Percentiles rank a stretch among this genome's conserved stretches.
These are phyloP conservation scores for Spilosoma lubricipeda DNA, from an alignment of 2,888 invertebrate species.

Conservation along the genomic window DNA sequence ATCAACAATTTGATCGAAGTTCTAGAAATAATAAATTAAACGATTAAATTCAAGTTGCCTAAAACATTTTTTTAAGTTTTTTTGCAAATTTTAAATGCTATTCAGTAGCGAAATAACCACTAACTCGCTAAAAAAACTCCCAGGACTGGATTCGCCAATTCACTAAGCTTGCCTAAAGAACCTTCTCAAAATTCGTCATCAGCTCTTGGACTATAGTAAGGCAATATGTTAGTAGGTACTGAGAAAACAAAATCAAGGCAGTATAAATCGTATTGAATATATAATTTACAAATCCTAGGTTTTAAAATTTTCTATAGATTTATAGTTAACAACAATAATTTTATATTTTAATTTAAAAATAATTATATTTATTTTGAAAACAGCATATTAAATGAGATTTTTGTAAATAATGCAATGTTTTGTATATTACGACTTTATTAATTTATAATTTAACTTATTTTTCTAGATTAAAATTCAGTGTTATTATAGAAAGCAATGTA, in stretches of 20 bases:
- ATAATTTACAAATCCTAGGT: background rate
- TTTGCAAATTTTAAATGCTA: too few relatives aligned
- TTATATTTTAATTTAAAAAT: background rate
- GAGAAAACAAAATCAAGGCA: background rate
- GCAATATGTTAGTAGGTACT: background rate
- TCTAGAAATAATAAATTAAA: too few relatives aligned
- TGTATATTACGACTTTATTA: conserved; percentile 51
- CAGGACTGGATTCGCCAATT: too few relatives aligned
- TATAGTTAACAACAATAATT: background rate
- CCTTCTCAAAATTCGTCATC: too few relatives aligned
- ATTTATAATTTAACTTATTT: conserved; percentile 55
- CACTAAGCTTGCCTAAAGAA: too few relatives aligned
- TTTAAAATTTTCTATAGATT: background rate
- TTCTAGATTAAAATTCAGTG: conserved; percentile 22
- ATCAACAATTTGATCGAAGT: too few relatives aligned
- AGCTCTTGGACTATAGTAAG: too few relatives aligned
- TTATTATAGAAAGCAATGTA: background rate
- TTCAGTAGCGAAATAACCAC: too few relatives aligned
- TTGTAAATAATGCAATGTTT: conserved; percentile 55
- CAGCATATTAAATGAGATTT: conserved; percentile 32
- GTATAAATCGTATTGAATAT: background rate
- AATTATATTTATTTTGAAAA: conserved; percentile 20
- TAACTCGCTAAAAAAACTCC: too few relatives aligned
- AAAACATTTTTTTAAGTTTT: too few relatives aligned
- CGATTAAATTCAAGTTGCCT: too few relatives aligned